Evolutionary conservation across 2,797 vertebrate species (phyloP).

Genomic region (Fundulus diaphanus): DNA sequence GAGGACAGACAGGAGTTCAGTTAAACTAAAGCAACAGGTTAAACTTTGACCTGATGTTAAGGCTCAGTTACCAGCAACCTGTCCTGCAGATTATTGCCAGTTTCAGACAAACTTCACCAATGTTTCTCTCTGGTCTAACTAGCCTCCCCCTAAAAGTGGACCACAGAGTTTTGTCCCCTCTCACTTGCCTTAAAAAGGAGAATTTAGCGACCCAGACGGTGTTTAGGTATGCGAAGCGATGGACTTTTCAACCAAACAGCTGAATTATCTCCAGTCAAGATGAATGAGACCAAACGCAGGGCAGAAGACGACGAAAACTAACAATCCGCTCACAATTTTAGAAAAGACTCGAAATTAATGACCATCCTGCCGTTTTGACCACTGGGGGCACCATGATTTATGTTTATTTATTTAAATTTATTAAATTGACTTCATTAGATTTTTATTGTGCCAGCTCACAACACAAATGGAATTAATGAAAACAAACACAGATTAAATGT

Average conservation of each 20-base stretch:
- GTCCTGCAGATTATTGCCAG: neutral
- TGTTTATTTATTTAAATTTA: neutral
- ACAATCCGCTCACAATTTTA: neutral
- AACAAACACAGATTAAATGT: neutral
- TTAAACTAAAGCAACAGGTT: neutral
- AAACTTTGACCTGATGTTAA: neutral
- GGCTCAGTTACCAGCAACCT: neutral
- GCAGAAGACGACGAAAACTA: no score
- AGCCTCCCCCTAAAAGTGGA: no score
- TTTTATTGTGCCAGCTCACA: neutral
- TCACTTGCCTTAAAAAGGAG: neutral
- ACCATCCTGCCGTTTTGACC: neutral
- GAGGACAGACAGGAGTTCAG: neutral
- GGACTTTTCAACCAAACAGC: neutral
- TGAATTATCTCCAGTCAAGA: neutral
- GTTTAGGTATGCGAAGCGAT: neutral
- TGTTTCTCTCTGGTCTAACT: neutral
- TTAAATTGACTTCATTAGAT: neutral
- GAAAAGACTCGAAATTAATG: neutral
- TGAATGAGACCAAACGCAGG: neutral
- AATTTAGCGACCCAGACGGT: neutral
- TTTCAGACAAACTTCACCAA: neutral
- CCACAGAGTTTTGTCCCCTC: no score
- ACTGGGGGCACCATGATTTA: neutral
- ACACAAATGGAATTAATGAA: neutral